A percentile compares a stretch with the other conserved stretches of the same genome.
phyloP scores from a whole-genome alignment of 1,140 invertebrate genomes.

The Lordiphosa stackelbergi region DNA sequence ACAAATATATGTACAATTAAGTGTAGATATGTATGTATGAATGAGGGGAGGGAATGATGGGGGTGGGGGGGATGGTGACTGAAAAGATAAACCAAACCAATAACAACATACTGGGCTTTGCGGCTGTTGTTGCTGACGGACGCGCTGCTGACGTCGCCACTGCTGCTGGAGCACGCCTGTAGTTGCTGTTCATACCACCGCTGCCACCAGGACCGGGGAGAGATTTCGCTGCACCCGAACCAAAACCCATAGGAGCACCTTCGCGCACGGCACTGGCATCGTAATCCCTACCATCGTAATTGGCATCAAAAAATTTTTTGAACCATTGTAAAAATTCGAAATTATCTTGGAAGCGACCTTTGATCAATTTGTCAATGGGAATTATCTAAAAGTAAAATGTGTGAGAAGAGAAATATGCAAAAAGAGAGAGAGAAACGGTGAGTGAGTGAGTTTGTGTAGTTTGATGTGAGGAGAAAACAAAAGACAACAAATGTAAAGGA shows the following conservation, averaged over 20 bases:
- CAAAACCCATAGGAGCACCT: slow-evolving; percentile 88
- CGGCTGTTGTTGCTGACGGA: slow-evolving; percentile 78
- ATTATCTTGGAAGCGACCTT: slow-evolving; percentile 98
- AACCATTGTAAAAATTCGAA: slow-evolving; percentile 99
- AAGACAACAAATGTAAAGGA: slow-evolving; percentile 12
- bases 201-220: slow-evolving; percentile 77
- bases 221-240: slow-evolving; percentile 78
- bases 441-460: slow-evolving; percentile 25
- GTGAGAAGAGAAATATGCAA: slow-evolving; percentile 70
- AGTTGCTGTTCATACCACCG: slow-evolving; percentile 51
- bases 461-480: slow-evolving; percentile 30
- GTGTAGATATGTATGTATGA: slow-evolving; percentile 8
- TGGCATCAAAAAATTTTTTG: slow-evolving; percentile 99
- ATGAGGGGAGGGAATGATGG: slow-evolving; percentile 9
- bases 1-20: slow-evolving; percentile 16
- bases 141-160: slow-evolving; percentile 78
- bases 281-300: slow-evolving; percentile 95
- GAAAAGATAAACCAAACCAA: slow-evolving; percentile 77
- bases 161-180: slow-evolving; percentile 48
- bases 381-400: slow-evolving; percentile 85
- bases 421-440: slow-evolving; percentile 44
- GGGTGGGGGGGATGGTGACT: slow-evolving; percentile 3
- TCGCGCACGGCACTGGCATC: slow-evolving; percentile 91
- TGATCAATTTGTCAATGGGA: slow-evolving; percentile 92
- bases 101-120: slow-evolving; percentile 79